These are phyloP conservation scores for Syngnathus floridae DNA, from an alignment of 2,113 vertebrate genomes.

Conservation along the genomic window DNA sequence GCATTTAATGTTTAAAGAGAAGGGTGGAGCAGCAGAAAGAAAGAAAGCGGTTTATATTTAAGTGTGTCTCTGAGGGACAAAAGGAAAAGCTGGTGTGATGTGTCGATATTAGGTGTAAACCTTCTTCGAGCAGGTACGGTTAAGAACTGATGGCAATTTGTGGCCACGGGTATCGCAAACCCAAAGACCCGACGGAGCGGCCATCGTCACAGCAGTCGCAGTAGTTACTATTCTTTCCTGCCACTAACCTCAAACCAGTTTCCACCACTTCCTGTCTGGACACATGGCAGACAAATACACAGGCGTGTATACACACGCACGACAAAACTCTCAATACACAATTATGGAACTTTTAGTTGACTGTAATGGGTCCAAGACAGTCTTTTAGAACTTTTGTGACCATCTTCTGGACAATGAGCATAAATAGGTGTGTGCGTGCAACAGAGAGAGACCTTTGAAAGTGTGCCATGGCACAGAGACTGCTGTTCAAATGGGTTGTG, in stretches of 20 bases:
- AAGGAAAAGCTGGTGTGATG: neutral
- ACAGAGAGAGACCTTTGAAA: neutral
- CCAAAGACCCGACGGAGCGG: slow-evolving; percentile 63
- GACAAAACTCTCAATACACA: slow-evolving; percentile 35
- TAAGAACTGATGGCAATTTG: slow-evolving; percentile 47
- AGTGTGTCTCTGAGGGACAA: slow-evolving; percentile 38
- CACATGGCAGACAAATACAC: slow-evolving; percentile 24
- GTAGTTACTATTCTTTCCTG: slow-evolving; percentile 73
- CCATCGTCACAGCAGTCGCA: slow-evolving; percentile 64
- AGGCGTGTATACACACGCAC: slow-evolving; percentile 1
- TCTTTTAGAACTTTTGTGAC: slow-evolving; percentile 31
- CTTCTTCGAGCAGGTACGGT: slow-evolving; percentile 15
- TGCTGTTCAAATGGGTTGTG: neutral
- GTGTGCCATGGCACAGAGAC: neutral
- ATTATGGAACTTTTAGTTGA: slow-evolving; percentile 29
- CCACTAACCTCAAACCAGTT: slow-evolving; percentile 68
- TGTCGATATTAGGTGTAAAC: slow-evolving; percentile 3
- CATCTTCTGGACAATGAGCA: slow-evolving; percentile 18
- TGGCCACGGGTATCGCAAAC: slow-evolving; percentile 63
- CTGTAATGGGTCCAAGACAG: slow-evolving; percentile 38
- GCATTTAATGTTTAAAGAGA: slow-evolving; percentile 72
- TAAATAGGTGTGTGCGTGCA: slow-evolving; percentile 11
- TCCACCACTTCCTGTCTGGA: slow-evolving; percentile 68
- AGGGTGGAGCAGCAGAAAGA: slow-evolving; percentile 71
- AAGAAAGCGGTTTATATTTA: slow-evolving; percentile 71